Percentiles rank a stretch among this genome's conserved stretches.
phyloP scores from a whole-genome alignment of 2,113 vertebrate genomes.

The Loxodonta africana region DNA sequence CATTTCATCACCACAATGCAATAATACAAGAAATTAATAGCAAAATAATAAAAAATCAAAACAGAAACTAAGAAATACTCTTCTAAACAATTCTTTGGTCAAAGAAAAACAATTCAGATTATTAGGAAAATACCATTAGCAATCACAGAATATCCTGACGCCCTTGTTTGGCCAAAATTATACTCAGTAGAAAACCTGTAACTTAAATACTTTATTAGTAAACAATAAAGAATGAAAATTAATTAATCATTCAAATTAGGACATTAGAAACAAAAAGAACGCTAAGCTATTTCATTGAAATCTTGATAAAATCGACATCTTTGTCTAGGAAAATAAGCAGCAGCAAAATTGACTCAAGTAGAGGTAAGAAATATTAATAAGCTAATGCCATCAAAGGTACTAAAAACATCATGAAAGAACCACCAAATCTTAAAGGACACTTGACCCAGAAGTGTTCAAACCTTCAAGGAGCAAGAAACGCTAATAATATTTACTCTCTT shows the following conservation, averaged over 20 bases:
- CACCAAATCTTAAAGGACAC: neutral
- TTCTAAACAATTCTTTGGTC: neutral
- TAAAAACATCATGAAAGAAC: neutral
- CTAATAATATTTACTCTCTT: constrained; percentile 19
- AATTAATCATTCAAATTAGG: neutral
- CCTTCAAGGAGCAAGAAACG: neutral
- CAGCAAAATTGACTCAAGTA: no score
- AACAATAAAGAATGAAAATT: neutral
- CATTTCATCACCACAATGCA: neutral
- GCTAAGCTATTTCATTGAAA: neutral
- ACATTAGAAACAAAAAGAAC: neutral
- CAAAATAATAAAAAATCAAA: neutral
- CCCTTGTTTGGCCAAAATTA: neutral
- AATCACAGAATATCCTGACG: neutral
- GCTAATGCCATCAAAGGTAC: constrained; percentile 5
- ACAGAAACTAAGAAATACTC: neutral
- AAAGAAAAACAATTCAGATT: neutral
- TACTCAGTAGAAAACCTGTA: neutral
- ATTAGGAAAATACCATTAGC: neutral
- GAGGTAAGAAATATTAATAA: constrained; percentile 29
- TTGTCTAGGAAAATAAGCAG: neutral
- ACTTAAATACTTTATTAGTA: neutral
- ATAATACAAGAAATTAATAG: neutral
- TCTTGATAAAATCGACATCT: neutral
- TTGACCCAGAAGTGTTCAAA: neutral